Base-by-base conservation (phyloP, 2,797 vertebrate genomes). In the Dendrocincla tyrannina region DNA sequence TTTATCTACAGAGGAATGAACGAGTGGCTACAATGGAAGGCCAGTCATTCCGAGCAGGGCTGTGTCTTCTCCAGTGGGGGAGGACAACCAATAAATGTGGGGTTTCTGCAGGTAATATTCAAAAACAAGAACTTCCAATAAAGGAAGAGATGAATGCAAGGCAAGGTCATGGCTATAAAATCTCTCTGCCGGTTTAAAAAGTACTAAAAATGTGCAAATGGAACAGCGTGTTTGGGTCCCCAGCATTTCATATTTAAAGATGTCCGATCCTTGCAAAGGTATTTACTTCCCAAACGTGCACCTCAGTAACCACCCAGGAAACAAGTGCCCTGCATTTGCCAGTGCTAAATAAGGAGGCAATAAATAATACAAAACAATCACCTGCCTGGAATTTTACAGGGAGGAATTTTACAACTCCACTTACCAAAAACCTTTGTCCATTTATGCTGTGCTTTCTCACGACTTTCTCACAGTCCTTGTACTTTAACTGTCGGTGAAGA, bases 401-500 rank as follows among this genome's bases (percentile, higher is more conserved):
- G 72, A 60, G 28, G 23, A 69, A 63, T 32, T 87, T 81, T 33
- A 64, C 47, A 85, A 4, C 42, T 70, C 20, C 90, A 97, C 99
- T 99, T 97, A 99, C 99, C 98, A 99, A 96, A 93, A 99, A 99
- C 76, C 99, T 98, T 58, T 97, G 97, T 23, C 99, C 99, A 11
- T 86, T 98, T 49, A 99, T 99, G 72, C 96, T 97, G 95, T 98
- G 73, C 88, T 98, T 99, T 94, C 97, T 84, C 64, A 99, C 98
- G 0, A 98, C 98, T 95, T 99, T 99, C 79, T 99, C 99, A 90
- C 99, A 99, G 83, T 99, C 99, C 13, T 97, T 97, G 56, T 99
- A 98, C 69, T 97, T 98, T 77, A 98, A 96, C 99, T 99, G 97
- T 50, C 84, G 91, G 82, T 24, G 60, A 56, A 78, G 86, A 86